phyloP scores from a whole-genome alignment of 2,888 invertebrate genomes.

The Trichopria drosophilae region DNA sequence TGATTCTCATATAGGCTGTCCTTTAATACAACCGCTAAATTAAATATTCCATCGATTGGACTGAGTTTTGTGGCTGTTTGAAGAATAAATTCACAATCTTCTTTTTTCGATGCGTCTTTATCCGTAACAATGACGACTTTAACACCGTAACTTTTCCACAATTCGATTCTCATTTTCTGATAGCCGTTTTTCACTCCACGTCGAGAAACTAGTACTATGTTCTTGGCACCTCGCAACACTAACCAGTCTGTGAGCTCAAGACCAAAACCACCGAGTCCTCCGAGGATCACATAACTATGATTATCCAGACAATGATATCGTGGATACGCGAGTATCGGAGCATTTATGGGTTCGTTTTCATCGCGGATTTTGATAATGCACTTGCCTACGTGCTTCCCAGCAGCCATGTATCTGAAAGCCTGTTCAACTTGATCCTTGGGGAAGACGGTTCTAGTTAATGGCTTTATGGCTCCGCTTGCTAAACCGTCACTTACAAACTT shows the following conservation, averaged over 20 bases:
- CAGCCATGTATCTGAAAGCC: slow-evolving; percentile 69
- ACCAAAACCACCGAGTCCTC: slow-evolving; percentile 91
- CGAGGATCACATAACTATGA: slow-evolving; percentile 67
- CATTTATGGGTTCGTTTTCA: slow-evolving; percentile 36
- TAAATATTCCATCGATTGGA: slow-evolving; percentile 69
- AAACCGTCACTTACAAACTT: slow-evolving; percentile 68
- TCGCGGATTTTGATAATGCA: slow-evolving; percentile 47
- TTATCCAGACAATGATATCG: slow-evolving; percentile 61
- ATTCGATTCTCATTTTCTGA: slow-evolving; percentile 69
- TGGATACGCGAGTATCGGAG: slow-evolving; percentile 57
- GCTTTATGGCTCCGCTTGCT: slow-evolving; percentile 68
- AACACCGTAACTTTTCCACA: slow-evolving; percentile 74
- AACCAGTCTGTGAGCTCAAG: slow-evolving; percentile 84
- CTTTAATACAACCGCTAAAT: slow-evolving; percentile 65
- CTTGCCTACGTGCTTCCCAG: slow-evolving; percentile 83
- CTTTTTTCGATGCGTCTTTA: slow-evolving; percentile 68
- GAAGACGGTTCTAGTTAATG: slow-evolving; percentile 70
- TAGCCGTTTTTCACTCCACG: slow-evolving; percentile 80
- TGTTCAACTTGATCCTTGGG: slow-evolving; percentile 68
- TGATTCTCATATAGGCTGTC: slow-evolving; percentile 64
- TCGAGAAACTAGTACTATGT: slow-evolving; percentile 79
- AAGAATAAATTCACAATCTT: slow-evolving; percentile 74
- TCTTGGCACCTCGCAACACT: slow-evolving; percentile 77
- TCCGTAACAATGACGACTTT: slow-evolving; percentile 70
- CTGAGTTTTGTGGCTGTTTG: slow-evolving; percentile 60